Evolutionary conservation across 1,140 invertebrate genomes (phyloP).

Genomic region (Meteorus sp.): DNA sequence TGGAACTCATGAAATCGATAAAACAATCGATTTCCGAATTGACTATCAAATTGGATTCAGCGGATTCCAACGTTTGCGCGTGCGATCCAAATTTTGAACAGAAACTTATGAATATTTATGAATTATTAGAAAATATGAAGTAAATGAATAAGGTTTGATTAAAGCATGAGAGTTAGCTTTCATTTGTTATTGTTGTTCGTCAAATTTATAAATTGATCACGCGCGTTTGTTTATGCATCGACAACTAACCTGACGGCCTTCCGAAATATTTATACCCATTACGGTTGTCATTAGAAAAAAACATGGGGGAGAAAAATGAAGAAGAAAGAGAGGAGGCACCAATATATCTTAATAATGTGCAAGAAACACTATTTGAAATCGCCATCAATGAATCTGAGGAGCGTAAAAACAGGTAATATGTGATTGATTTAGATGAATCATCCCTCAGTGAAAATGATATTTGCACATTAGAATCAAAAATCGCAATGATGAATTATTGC

Average conservation of each 20-base stretch:
- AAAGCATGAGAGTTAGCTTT: too few relatives aligned
- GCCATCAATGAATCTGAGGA: conserved; percentile 37
- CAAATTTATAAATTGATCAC: too few relatives aligned
- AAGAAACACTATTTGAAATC: conserved; percentile 43
- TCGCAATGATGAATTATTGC: conserved; percentile 38
- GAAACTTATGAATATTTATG: conserved; percentile 18
- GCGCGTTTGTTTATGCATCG: too few relatives aligned
- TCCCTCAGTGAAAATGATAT: background rate
- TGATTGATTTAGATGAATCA: conserved; percentile 8
- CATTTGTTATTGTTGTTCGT: too few relatives aligned
- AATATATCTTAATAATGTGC: conserved; percentile 35
- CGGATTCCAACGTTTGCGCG: conserved; percentile 7
- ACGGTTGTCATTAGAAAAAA: conserved; percentile 6
- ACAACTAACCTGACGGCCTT: too few relatives aligned
- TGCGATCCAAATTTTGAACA: conserved; percentile 13
- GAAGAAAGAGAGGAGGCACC: conserved; percentile 10
- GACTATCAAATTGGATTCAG: conserved; percentile 52
- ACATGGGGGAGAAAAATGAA: conserved; percentile 18
- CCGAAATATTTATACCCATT: background rate
- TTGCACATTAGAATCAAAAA: conserved; percentile 38
- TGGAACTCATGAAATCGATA: conserved; percentile 63
- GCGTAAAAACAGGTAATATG: conserved; percentile 37
- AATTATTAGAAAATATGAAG: conserved; percentile 7
- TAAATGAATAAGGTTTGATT: background rate
- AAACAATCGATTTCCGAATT: conserved; percentile 63